Percentiles rank a stretch among this genome's conserved stretches.
Conservation (phyloP, 2,113 vertebrate species). For the Lophochroa leadbeateri region DNA sequence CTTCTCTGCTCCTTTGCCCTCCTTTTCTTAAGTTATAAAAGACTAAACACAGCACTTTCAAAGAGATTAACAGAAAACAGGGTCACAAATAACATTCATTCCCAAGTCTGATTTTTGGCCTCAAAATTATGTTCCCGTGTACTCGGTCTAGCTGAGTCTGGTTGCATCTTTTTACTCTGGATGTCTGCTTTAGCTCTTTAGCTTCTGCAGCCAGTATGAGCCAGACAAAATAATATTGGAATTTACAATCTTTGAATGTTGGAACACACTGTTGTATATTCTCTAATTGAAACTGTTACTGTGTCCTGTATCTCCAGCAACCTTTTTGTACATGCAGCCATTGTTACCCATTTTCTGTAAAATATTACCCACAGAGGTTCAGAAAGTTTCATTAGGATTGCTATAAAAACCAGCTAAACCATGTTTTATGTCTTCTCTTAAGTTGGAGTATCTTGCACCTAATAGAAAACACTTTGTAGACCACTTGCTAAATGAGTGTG, state of each 20-base stretch:
- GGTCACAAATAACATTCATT: neutral
- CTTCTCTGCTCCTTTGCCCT: neutral
- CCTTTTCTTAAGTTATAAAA: neutral
- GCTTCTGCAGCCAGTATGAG: neutral
- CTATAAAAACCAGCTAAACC: constrained; percentile 19
- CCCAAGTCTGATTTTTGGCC: neutral
- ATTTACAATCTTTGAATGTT: neutral
- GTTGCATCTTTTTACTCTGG: neutral
- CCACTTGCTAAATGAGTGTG: neutral
- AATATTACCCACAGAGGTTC: neutral
- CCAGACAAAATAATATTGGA: neutral
- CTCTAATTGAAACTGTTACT: neutral
- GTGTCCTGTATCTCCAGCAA: neutral
- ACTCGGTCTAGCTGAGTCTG: neutral
- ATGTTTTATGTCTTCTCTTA: constrained; percentile 24
- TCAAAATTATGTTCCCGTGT: neutral
- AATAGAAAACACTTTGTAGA: constrained; percentile 36
- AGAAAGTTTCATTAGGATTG: constrained; percentile 28
- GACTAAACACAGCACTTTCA: neutral
- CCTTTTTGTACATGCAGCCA: neutral
- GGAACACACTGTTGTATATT: neutral
- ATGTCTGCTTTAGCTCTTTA: neutral
- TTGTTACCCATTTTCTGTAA: neutral
- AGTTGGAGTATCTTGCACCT: neutral
- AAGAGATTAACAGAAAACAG: neutral